Evolutionary conservation across 1,140 invertebrate species (phyloP), one percentile per base, ranked within the genome.

Genomic region (Conus ventricosus): DNA sequence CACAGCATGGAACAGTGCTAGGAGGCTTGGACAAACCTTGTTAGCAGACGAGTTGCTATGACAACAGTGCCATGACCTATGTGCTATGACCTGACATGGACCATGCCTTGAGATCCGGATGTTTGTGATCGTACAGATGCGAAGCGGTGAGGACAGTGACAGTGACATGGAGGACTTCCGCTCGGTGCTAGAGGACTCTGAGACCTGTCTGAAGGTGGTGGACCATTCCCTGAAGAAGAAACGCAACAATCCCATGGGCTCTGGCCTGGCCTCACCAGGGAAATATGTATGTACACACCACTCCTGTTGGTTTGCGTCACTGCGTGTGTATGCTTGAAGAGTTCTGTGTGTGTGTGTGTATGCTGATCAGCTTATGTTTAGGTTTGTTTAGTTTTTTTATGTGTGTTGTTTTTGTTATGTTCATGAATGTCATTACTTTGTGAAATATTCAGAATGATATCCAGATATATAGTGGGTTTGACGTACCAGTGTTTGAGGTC

Each of bases 111-210:
- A 39, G 57, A 60, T 11, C 8, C 0, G 8, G 27, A 78, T 78
- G 25, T 15, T 51, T 39, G 8, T 78, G 76, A 7, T 76, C 5
- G 53, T 39, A 0, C 84, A 86, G 84, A 75, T 76, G 39, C 27
- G 75, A 11, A 67, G 71, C 17, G 85, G 89, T 82, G 92, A 94
- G 23, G 96, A 97, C 90, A 96, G 96, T 75, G 97, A 97, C 90
- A 97, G 96, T n/a, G 97, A 97, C 94, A 92, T 96, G 39, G 96
- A 97, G 85, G 96, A 96, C 90, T 95, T 96, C 78, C 95, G 96
- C 76, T 95, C 96, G 91, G 94, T 97, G 25, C 94, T 96, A 23
- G 93, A 96, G 81, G 96, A 96, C 88, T 96, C 96, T 6, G 93
- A 95, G 80, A 95, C 95, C 60, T 96, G 96, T 88, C 93, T 97